phyloP scores from a whole-genome alignment of 2,888 invertebrate genomes.

The Coelopa pilipes region DNA sequence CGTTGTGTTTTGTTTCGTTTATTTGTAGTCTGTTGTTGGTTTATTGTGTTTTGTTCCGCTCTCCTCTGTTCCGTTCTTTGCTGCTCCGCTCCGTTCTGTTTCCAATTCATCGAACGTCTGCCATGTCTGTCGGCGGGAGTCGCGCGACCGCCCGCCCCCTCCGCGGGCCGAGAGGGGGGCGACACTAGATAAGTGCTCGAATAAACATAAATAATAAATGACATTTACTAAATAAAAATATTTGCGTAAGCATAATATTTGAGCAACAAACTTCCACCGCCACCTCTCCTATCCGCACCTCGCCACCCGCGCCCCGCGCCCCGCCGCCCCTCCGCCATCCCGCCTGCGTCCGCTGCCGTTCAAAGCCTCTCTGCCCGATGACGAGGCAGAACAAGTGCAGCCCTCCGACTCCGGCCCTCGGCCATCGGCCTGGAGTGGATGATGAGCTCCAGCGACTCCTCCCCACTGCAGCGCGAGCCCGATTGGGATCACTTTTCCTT shows the following conservation, averaged over 20 bases:
- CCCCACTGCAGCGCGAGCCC: no score
- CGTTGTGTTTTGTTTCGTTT: constrained; percentile 1
- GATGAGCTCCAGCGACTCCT: no score
- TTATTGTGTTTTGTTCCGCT: neutral
- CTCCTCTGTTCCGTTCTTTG: no score
- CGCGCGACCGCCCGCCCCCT: neutral
- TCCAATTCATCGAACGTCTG: constrained; percentile 19
- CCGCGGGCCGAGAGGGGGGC: constrained; percentile 45
- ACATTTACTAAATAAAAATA: constrained; percentile 65
- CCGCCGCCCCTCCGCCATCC: neutral
- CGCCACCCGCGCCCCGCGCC: neutral
- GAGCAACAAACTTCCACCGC: constrained; percentile 56
- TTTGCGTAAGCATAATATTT: constrained; percentile 64
- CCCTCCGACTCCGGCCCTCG: no score
- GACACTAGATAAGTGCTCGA: constrained; percentile 64
- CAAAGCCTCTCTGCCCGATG: neutral
- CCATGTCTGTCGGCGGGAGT: neutral
- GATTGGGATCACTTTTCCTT: no score
- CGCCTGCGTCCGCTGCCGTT: constrained; percentile 14
- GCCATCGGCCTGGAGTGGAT: no score
- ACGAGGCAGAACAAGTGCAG: no score
- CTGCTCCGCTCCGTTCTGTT: neutral
- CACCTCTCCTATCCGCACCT: neutral
- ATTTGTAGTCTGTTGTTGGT: constrained; percentile 9
- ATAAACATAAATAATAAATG: constrained; percentile 65